Evolutionary conservation across 2,888 invertebrate species (phyloP), one percentile per base, ranked within the genome.

Genomic region (Epistrophe grossulariae): DNA sequence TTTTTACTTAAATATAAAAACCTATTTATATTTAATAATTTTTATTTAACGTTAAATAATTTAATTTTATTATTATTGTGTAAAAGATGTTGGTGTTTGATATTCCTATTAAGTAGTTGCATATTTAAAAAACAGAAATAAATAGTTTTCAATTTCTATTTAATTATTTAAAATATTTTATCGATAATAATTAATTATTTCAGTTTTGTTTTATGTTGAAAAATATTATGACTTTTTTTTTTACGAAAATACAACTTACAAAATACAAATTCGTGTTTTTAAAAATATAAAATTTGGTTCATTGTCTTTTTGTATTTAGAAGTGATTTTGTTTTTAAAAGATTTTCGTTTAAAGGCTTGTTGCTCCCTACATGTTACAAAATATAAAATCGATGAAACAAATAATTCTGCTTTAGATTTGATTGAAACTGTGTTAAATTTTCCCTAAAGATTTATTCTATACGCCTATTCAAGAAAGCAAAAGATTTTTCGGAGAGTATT

Each of bases 61-160:
- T 80, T 82, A 59, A 72, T 50, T 82, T 45, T 78, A 73, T 60
- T 64, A 50, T 64, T 45, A 66, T 48, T 28, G 66, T 17, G 11
- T 31, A 55, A 55, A 70, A 70, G 40, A 70, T 68, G 84, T 84
- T 84, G 79, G 84, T 84, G 79, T 84, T 84, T 74, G 70, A 79
- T 84, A 84, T 84, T 84, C 84, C 84, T 84, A 84, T 84, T 76
- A 57, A 71, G 62, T 76, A 79, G 59, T 79, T 81, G 70, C 70
- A 76, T 64, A 71, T 77, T 77, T 59, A 48, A n/a, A 57, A 62
- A 35, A 35, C 8, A 35, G 6, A 35, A 35, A 35, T 6, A 43
- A 55, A 50, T 74, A 71, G 66, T 80, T 76, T 84, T 76, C 17
- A 57, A 66, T 83, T 70, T 24, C 24, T 79, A 17, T 78, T 79